phyloP scores from a whole-genome alignment of 2,113 vertebrate species.

The Halcyon malimbica region DNA sequence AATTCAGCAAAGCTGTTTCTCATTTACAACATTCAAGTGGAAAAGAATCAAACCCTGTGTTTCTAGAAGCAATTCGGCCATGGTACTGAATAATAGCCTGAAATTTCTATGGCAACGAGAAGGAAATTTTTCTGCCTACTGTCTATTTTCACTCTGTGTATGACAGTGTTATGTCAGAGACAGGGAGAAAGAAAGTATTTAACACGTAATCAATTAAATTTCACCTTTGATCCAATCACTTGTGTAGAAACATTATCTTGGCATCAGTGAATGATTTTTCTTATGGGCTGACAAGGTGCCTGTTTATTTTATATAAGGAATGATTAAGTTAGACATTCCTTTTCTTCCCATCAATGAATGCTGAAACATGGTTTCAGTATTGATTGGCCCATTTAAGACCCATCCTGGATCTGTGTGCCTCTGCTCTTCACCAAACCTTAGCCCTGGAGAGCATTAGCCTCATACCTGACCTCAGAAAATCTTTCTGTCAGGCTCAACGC shows the following conservation, averaged over 20 bases:
- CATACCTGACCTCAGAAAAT: background rate
- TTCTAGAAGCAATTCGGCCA: background rate
- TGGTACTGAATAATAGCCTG: background rate
- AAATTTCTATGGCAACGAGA: conserved; percentile 52
- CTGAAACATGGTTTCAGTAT: conserved; percentile 55
- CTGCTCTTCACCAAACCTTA: background rate
- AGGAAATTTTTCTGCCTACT: background rate
- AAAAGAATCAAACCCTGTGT: background rate
- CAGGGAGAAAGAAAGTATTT: conserved; percentile 38
- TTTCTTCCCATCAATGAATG: conserved; percentile 42
- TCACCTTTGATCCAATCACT: conserved; percentile 72
- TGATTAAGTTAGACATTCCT: conserved; percentile 41
- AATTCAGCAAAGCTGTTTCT: background rate
- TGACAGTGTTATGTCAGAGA: background rate
- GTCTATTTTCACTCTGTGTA: conserved; percentile 10
- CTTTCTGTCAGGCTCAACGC: background rate
- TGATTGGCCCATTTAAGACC: conserved; percentile 25
- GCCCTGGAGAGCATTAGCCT: background rate
- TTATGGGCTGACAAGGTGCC: conserved; percentile 23
- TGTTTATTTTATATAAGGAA: conserved; percentile 64
- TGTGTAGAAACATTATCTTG: conserved; percentile 63
- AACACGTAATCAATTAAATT: conserved; percentile 71
- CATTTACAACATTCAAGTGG: background rate
- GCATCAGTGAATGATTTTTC: conserved; percentile 58
- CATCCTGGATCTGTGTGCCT: background rate